Evolutionary conservation across 2,888 invertebrate genomes (phyloP), one percentile per base, ranked within the genome.

Genomic region (Heliconius sara): DNA sequence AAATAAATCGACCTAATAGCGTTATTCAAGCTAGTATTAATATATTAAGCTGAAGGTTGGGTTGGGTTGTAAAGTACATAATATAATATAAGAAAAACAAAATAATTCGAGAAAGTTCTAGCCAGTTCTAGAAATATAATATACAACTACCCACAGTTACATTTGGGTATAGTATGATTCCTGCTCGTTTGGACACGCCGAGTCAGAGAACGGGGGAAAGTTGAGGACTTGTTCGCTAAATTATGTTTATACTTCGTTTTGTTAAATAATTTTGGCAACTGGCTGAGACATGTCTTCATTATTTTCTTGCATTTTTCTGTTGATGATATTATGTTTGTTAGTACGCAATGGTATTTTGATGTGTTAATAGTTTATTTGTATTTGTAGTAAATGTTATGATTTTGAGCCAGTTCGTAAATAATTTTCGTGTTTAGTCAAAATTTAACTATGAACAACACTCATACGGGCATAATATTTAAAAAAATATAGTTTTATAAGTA

Each of bases 121-220:
- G 75, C 75, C 73, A 57, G 73, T 43, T 66, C 34, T 63, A 68
- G 67, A 27, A 78, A 39, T 27, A 80, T 80, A 76, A 80, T 65
- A 75, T 68, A 57, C 68, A 74, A 74, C 73, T 82, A 83, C 82
- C 83, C 83, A 84, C 83, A 82, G 73, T 78, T 81, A 81, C 95
- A 94, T 88, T 95, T 95, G 87, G 95, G 95, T 85, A 95, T 89
- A 77, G 95, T 95, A 87, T 95, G 94, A 83, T 91, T 92, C 92
- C 93, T 95, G 91, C 89, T 91, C 88, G 86, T 90, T 83, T 89
- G 88, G 71, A 89, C 85, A 85, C 90, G 89, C 83, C 93, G 87
- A 22, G 89, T 84, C 79, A 91, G 83, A 71, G 92, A 89, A 34
- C 95, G 89, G 0, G 95, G 95, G 83, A 95, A 95, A 43, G 95